Conservation (phyloP, 2,113 vertebrate species). For the Oophaga pumilio region DNA sequence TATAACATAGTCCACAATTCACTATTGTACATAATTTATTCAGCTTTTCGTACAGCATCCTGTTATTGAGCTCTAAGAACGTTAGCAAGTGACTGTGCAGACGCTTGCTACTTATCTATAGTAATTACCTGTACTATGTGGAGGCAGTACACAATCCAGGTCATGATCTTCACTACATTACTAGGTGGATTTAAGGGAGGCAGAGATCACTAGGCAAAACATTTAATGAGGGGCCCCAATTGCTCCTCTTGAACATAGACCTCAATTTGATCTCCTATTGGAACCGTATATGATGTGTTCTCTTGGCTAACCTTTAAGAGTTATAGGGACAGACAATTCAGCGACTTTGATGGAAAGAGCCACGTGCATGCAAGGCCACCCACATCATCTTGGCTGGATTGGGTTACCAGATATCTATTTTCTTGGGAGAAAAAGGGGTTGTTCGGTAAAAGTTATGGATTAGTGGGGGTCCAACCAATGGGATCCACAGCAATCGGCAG, state of each 20-base stretch:
- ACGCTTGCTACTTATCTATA: neutral
- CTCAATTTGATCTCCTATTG: neutral
- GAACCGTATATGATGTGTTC: neutral
- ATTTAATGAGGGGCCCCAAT: neutral
- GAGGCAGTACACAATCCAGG: too few species aligned
- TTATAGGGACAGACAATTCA: neutral
- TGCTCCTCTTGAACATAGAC: neutral
- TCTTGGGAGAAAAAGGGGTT: too few species aligned
- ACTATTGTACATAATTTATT: neutral
- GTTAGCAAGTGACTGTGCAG: neutral
- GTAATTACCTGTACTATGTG: neutral
- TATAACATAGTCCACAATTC: neutral
- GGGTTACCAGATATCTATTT: neutral
- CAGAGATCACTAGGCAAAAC: neutral
- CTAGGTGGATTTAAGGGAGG: neutral
- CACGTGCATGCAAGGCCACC: neutral
- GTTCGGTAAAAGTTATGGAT: too few species aligned
- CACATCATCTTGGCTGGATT: neutral
- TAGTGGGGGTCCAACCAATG: too few species aligned
- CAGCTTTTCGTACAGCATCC: neutral
- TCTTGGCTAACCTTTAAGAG: neutral
- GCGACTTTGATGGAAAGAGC: neutral
- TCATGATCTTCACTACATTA: too few species aligned
- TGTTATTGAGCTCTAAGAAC: neutral
- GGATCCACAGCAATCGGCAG: too few species aligned